These are phyloP conservation scores for Dryadula phaetusa DNA, from an alignment of 2,888 invertebrate species.

Conservation along the genomic window DNA sequence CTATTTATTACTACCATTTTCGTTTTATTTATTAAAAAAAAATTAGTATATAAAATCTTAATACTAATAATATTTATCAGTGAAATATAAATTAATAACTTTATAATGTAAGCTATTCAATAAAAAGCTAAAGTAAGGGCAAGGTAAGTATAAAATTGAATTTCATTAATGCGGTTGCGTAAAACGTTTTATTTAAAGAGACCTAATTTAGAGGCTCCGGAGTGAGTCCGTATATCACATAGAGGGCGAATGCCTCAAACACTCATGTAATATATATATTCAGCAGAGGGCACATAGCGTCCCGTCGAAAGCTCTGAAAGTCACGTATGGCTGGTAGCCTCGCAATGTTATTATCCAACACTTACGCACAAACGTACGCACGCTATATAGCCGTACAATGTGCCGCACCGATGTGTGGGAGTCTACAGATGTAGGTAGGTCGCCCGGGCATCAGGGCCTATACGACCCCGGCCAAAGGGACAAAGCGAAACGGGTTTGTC, in stretches of 20 bases:
- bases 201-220: constrained; percentile 81
- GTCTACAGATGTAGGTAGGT: constrained; percentile 51
- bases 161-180: constrained; percentile 37
- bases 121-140: constrained; percentile 4
- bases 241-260: constrained; percentile 68
- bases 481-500: constrained; percentile 85
- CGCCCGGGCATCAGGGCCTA: constrained; percentile 81
- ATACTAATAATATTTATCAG: neutral
- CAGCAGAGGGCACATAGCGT: constrained; percentile 65
- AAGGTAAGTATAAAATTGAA: constrained; percentile 34
- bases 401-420: constrained; percentile 36
- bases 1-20: too few species aligned
- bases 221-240: constrained; percentile 69
- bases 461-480: constrained; percentile 83
- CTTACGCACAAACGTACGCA: constrained; percentile 74
- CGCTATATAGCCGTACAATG: constrained; percentile 40
- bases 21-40: neutral
- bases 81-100: neutral
- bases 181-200: constrained; percentile 68
- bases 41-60: neutral
- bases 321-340: constrained; percentile 79
- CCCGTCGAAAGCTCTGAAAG: constrained; percentile 79
- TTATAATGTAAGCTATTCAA: neutral
- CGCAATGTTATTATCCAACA: constrained; percentile 82
- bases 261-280: constrained; percentile 54